These are phyloP conservation scores for Rhynchomys soricoides DNA, from an alignment of 2,113 vertebrate genomes.

Conservation along the genomic window DNA sequence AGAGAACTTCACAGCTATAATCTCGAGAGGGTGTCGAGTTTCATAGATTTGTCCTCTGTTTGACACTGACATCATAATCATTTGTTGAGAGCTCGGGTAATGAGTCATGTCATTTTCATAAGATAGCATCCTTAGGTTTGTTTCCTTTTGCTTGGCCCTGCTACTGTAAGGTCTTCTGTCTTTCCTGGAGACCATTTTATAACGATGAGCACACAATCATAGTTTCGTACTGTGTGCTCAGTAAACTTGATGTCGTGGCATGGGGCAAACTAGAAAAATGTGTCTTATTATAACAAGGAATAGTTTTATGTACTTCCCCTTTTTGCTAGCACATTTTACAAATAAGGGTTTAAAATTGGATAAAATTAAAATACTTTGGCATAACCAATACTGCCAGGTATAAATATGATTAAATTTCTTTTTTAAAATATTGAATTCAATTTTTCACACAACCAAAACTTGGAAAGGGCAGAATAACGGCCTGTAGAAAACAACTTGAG, in stretches of 20 bases:
- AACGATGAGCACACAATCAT: constrained; percentile 69
- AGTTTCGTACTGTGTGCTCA: constrained; percentile 36
- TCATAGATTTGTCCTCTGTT: constrained; percentile 28
- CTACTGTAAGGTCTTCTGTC: constrained; percentile 61
- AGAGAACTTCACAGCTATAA: constrained; percentile 1
- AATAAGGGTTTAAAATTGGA: constrained; percentile 72
- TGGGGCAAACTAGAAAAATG: constrained; percentile 25
- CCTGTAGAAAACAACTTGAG: constrained; percentile 57
- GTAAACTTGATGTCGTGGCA: constrained; percentile 67
- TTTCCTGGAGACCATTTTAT: constrained; percentile 66
- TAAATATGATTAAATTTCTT: constrained; percentile 75
- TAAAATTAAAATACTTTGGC: constrained; percentile 77
- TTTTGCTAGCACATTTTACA: constrained; percentile 62
- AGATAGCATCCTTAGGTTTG: constrained; percentile 43
- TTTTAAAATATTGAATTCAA: constrained; percentile 73
- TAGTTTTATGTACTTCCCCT: constrained; percentile 40
- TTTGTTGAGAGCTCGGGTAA: constrained; percentile 68
- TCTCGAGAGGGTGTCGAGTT: background rate
- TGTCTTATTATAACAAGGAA: constrained; percentile 45
- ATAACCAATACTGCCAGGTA: constrained; percentile 78
- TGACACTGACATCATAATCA: constrained; percentile 58
- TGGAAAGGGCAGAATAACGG: constrained; percentile 79
- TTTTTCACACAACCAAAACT: constrained; percentile 75
- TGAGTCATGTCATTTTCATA: constrained; percentile 65
- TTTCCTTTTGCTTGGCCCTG: constrained; percentile 69